These are phyloP conservation scores for Sciaenops ocellatus DNA, from an alignment of 2,797 vertebrate species.

Conservation along the genomic window DNA sequence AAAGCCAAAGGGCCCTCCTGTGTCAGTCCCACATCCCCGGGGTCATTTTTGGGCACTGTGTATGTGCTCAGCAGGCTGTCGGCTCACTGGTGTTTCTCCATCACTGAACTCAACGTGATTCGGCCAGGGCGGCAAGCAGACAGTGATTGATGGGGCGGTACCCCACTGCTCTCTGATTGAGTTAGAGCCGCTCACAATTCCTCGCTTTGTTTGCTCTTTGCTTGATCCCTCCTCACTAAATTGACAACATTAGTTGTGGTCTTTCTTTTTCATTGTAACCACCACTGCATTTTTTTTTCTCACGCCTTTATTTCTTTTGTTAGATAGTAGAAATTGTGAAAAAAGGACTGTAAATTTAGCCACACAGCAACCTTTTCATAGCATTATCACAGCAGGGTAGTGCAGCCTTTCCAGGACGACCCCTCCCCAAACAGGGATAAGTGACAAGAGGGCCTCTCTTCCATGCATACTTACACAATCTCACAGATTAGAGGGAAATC, in stretches of 20 bases:
- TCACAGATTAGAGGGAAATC: conserved; percentile 27
- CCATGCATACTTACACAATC: conserved; percentile 18
- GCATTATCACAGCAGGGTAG: conserved; percentile 65
- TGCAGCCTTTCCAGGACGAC: conserved; percentile 37
- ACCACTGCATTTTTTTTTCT: conserved; percentile 44
- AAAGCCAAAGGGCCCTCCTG: conserved; percentile 23
- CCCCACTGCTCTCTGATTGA: conserved; percentile 79
- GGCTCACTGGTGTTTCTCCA: conserved; percentile 54
- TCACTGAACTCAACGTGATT: conserved; percentile 59
- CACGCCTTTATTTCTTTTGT: conserved; percentile 67
- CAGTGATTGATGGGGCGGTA: conserved; percentile 83
- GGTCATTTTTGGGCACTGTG: conserved; percentile 63
- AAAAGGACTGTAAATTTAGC: conserved; percentile 61
- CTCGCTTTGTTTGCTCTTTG: conserved; percentile 74
- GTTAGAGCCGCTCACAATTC: conserved; percentile 74
- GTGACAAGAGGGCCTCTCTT: conserved; percentile 23
- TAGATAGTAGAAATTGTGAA: conserved; percentile 54
- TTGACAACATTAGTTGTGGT: conserved; percentile 64
- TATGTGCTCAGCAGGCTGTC: conserved; percentile 50
- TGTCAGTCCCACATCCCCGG: conserved; percentile 42
- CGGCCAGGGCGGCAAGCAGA: conserved; percentile 68
- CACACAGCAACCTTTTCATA: conserved; percentile 37
- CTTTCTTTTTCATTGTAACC: conserved; percentile 41
- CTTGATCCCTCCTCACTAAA: conserved; percentile 75
- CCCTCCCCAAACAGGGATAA: conserved; percentile 26